These are phyloP conservation scores for Esperia sulphurella DNA, from an alignment of 2,888 invertebrate genomes.

Conservation along the genomic window DNA sequence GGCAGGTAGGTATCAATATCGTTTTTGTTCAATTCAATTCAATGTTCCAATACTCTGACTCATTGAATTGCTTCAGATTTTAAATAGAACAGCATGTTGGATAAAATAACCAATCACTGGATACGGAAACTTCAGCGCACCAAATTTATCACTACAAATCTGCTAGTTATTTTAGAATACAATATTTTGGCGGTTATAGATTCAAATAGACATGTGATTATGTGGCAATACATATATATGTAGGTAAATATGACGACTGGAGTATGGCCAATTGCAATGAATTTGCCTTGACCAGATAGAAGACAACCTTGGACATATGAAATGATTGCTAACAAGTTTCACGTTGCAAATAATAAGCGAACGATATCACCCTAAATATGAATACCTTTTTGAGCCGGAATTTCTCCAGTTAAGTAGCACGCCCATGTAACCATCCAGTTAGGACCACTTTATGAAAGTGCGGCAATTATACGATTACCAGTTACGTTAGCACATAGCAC, in stretches of 20 bases:
- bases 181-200: constrained; percentile 12
- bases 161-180: constrained; percentile 29
- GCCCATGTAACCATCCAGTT: constrained; percentile 11
- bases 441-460: constrained; percentile 7
- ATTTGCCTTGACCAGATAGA: constrained; percentile 61
- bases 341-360: not conserved
- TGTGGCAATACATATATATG: constrained; percentile 15
- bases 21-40: constrained; percentile 49
- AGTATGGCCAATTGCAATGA: constrained; percentile 44
- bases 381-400: constrained; percentile 4
- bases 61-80: constrained; percentile 43
- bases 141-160: constrained; percentile 25
- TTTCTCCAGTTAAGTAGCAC: not conserved
- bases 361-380: not conserved
- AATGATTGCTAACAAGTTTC: constrained; percentile 51
- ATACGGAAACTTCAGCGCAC: constrained; percentile 33
- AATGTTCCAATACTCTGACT: constrained; percentile 44
- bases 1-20: constrained; percentile 26
- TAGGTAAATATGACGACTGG: constrained; percentile 28
- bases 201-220: constrained; percentile 10
- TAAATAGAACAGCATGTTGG: constrained; percentile 46
- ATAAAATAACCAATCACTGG: constrained; percentile 41
- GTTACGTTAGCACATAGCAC: constrained; percentile 16
- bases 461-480: constrained; percentile 10
- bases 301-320: constrained; percentile 55